Evolutionary conservation across 2,113 vertebrate genomes (phyloP), one percentile per base, ranked within the genome.

Genomic region (Prietella phreatophila): DNA sequence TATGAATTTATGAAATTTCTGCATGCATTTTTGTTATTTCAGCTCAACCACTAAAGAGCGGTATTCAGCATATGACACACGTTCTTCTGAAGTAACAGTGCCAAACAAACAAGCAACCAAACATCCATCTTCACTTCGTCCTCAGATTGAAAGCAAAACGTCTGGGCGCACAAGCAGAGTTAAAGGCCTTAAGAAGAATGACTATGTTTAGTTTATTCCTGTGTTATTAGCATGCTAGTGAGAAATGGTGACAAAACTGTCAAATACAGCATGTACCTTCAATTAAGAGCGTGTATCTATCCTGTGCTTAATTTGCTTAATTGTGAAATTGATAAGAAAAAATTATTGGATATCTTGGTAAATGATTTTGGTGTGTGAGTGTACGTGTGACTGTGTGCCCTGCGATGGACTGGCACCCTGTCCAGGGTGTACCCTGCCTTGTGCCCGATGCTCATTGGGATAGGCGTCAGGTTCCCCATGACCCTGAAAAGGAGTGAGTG

Each of bases 71-170:
- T 60, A 81, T 30, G 30, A 19, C 65, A 20, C 15, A 30, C 56
- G 39, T 19, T 61, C 73, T 78, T 15, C 33, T 42, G 76, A 56
- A 53, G 5, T 53, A 42, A 27, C n/a, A 33, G 71, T 22, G 39
- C 17, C 60, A 27, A 27, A 10, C 27, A 82, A 85, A 88, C 15
- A 63, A 60, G 25, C 22, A 61, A 13, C 36, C 0, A 20, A 93
- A 92, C 92, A 96, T 96, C 94, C 92, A 94, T 94, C 87, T 93
- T 93, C 73, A 94, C 93, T 89, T 73, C 53, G 8, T 33, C 53
- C 33, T 56, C 58, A 25, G 19, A 61, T 8, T 22, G 22, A 60
- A 15, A 53, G 6, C n/a, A 82, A 88, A 65, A 56, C 30, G 56
- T 42, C 39, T 9, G 55, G 69, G 36, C n/a, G 5, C 39, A 33